Evolutionary conservation across 37 sponge, comb jelly and placozoan genomes (phyloP).

Genomic region (Cliona cf. orientalis): DNA sequence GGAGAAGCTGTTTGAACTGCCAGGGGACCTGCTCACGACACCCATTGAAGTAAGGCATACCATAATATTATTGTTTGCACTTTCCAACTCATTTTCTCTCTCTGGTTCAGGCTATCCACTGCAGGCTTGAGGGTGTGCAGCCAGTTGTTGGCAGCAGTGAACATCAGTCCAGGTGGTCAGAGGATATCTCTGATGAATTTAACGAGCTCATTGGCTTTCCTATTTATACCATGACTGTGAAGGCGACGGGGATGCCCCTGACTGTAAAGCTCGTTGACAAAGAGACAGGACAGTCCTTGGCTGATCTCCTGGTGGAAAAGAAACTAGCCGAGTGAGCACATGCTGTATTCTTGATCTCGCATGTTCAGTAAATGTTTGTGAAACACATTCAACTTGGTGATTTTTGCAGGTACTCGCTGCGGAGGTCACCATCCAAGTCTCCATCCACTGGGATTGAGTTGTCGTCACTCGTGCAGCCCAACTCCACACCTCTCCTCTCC

Average conservation of each 20-base stretch:
- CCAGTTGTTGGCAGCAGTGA: not conserved
- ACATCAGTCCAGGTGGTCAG: not conserved
- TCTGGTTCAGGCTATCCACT: conserved; percentile 20
- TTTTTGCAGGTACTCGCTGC: too few relatives aligned
- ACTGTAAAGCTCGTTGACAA: conserved; percentile 1
- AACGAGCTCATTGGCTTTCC: not conserved
- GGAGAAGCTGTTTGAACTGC: not conserved
- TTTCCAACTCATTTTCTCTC: not conserved
- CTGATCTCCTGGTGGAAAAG: too few relatives aligned
- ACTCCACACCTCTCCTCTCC: too few relatives aligned
- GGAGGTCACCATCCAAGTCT: too few relatives aligned
- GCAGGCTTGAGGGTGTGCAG: conserved; percentile 1
- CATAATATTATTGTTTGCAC: not conserved
- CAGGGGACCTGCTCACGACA: not conserved
- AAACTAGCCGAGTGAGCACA: too few relatives aligned
- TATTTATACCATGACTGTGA: not conserved
- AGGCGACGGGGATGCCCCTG: not conserved
- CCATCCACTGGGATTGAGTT: too few relatives aligned
- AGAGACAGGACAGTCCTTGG: not conserved
- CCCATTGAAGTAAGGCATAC: not conserved
- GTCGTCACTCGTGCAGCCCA: too few relatives aligned
- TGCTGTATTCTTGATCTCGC: too few relatives aligned
- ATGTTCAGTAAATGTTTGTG: too few relatives aligned
- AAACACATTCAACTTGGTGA: too few relatives aligned
- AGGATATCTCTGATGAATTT: not conserved